Conservation (phyloP, 2,113 vertebrate species). For the Xenopus tropicalis region UCB_Xtro_10.0 CM004444.2:161031001-161031500, state of each 20-base stretch:
- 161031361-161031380: too few relatives aligned
- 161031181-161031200: neutral
- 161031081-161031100: neutral
- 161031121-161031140: constrained; percentile 6
- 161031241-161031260: neutral
- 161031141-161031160: constrained; percentile 5
- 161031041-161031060: neutral
- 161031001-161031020: too few relatives aligned
- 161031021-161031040: neutral
- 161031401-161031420: too few relatives aligned
- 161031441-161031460: too few relatives aligned
- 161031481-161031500: too few relatives aligned
- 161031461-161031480: too few relatives aligned
- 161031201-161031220: constrained; percentile 19
- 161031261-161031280: neutral
- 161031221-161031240: constrained; percentile 5
- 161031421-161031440: too few relatives aligned
- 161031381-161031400: too few relatives aligned
- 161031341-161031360: too few relatives aligned
- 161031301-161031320: too few relatives aligned
- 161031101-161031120: constrained; percentile 3
- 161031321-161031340: too few relatives aligned
- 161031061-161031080: neutral
- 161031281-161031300: neutral
- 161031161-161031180: neutral